Conservation (phyloP, 2,797 vertebrate species). For the Coendou prehensilis region DNA sequence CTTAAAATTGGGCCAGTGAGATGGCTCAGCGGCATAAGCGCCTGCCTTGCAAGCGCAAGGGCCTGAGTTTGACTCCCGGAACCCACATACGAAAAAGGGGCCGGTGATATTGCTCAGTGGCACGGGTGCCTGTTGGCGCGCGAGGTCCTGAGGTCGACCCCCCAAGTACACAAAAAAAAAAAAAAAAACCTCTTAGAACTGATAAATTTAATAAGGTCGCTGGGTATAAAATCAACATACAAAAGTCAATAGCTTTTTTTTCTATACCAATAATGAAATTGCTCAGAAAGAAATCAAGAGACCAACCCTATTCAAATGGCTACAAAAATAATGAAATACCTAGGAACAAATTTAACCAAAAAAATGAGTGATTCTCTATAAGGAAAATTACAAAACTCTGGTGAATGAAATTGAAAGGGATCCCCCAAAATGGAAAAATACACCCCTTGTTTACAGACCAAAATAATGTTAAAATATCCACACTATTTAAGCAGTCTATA, state of each 20-base stretch:
- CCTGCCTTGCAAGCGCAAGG: too few species aligned
- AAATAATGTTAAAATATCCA: background rate
- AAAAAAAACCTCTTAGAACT: too few species aligned
- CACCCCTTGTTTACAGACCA: background rate
- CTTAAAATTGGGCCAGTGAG: background rate
- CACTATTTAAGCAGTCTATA: background rate
- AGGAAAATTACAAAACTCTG: background rate
- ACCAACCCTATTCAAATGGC: background rate
- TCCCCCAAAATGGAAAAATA: background rate
- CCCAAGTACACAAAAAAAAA: too few species aligned
- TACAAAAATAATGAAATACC: background rate
- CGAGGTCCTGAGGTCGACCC: too few species aligned
- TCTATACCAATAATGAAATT: background rate
- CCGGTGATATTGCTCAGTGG: too few species aligned
- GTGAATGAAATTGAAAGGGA: background rate
- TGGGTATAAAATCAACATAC: background rate
- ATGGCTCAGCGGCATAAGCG: too few species aligned
- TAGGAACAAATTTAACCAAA: background rate
- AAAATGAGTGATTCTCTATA: background rate
- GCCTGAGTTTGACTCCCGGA: too few species aligned
- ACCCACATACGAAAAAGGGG: too few species aligned
- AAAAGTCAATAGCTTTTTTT: background rate
- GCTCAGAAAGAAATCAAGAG: background rate
- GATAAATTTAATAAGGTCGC: background rate
- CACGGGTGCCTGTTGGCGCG: too few species aligned